Base-by-base conservation (phyloP, 2,797 vertebrate species). In the Naso thynnoides region DNA sequence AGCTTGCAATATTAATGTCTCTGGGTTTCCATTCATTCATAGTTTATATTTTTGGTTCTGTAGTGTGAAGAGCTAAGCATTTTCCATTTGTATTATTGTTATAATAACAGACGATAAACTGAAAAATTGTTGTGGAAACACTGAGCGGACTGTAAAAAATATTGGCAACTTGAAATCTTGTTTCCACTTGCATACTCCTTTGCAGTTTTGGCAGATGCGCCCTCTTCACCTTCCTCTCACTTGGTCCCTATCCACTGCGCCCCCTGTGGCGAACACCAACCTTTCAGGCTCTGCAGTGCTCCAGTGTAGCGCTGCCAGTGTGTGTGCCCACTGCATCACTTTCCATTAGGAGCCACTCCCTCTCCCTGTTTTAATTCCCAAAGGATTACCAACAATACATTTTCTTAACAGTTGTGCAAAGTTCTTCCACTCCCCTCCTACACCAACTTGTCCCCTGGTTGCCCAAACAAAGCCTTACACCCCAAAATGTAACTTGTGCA, bases 331-430 rank as follows among this genome's bases (percentile, higher is more conserved):
- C 81, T 76, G 76, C 79, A 78, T 80, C 29, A 1, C 41, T 64
- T 59, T 78, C 75, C 72, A 69, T 48, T 59, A 81, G 78, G 65
- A 84, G 69, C 74, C 76, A 55, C 45, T 68, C 50, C 72, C 49
- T 79, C 79, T 84, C 87, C 65, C 75, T 77, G 78, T 93, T 91
- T 91, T 82, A 89, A 88, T 93, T 94, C 92, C 77, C 81, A 77
- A 82, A 79, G 83, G 84, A 92, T 93, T 91, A 93, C 74, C 79
- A 81, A 79, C 85, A 92, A 90, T 91, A 73, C 79, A 80, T 88
- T 87, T 88, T 77, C 63, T 82, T 76, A 89, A 84, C 85, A 89
- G 85, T 89, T 89, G 82, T 89, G 70, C 73, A 89, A 87, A 90
- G 86, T 91, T 90, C 84, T 83, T 81, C 66, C 73, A 24, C 79